A percentile compares a stretch with the other conserved stretches of the same genome.
phyloP scores from a whole-genome alignment of 2,888 invertebrate species.

The Dioctria linearis region DNA sequence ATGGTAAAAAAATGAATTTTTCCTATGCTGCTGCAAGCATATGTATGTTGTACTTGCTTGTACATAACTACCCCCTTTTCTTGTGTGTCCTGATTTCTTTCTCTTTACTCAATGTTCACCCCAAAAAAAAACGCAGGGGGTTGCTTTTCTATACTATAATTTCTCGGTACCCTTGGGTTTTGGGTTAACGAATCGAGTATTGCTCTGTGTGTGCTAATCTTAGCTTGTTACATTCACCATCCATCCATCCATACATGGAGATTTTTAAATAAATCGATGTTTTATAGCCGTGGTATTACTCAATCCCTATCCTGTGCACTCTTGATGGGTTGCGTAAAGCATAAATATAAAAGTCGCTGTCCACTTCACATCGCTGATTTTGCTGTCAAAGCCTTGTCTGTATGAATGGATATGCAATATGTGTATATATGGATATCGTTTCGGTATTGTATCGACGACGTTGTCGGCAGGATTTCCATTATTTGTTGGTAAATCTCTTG shows the following conservation, averaged over 20 bases:
- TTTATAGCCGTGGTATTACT: not conserved
- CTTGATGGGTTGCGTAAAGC: too few species aligned
- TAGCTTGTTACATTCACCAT: constrained; percentile 7
- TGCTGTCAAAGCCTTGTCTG: not conserved
- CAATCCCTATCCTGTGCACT: not conserved
- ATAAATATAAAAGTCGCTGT: too few species aligned
- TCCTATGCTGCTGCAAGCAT: not conserved
- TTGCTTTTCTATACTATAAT: not conserved
- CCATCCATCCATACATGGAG: not conserved
- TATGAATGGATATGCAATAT: not conserved
- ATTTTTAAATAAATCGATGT: not conserved
- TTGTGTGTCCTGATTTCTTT: constrained; percentile 30
- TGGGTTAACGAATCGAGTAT: not conserved
- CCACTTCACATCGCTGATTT: not conserved
- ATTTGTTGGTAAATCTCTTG: constrained; percentile 11
- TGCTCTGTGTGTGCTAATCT: constrained; percentile 2
- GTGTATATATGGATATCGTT: not conserved
- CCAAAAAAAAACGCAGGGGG: not conserved
- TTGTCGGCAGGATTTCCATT: too few species aligned
- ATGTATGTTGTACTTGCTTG: too few species aligned
- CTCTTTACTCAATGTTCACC: not conserved
- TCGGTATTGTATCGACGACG: too few species aligned
- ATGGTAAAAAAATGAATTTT: not conserved
- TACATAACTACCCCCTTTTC: too few species aligned
- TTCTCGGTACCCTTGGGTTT: constrained; percentile 13